phyloP scores from a whole-genome alignment of 1,140 invertebrate genomes.

The Lepidurus packardi region DNA sequence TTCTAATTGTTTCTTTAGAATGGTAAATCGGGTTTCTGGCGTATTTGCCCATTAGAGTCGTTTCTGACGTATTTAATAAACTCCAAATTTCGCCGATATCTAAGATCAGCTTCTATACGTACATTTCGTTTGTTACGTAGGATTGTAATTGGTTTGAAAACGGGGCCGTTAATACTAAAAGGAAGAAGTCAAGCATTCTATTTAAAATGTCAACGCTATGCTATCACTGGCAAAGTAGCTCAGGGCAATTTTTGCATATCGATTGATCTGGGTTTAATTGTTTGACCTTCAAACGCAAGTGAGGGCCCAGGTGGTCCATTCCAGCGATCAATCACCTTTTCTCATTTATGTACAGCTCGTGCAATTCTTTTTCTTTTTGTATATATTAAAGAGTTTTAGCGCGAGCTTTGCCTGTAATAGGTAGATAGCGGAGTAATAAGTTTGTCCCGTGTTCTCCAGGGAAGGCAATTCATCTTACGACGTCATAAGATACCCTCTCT shows the following conservation, averaged over 20 bases:
- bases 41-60: too few relatives aligned
- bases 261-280: too few relatives aligned
- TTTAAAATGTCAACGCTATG: too few relatives aligned
- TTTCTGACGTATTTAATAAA: too few relatives aligned
- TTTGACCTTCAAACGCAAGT: too few relatives aligned
- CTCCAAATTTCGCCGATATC: background rate
- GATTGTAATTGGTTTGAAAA: background rate
- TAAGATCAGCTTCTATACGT: background rate
- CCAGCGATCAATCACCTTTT: background rate
- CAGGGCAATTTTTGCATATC: too few relatives aligned
- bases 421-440: background rate
- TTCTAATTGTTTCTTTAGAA: too few relatives aligned
- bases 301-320: background rate
- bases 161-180: too few relatives aligned
- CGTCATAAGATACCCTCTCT: slow-evolving; percentile 5
- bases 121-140: background rate
- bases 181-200: too few relatives aligned
- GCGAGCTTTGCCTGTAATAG: background rate
- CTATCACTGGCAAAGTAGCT: too few relatives aligned
- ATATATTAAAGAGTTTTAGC: background rate
- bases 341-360: background rate
- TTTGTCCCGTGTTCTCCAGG: background rate
- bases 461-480: background rate
- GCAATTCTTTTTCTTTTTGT: background rate
- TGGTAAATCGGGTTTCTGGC: too few relatives aligned